Evolutionary conservation across 2,888 invertebrate species (phyloP).

Genomic region (Terebella lapidaria): DNA sequence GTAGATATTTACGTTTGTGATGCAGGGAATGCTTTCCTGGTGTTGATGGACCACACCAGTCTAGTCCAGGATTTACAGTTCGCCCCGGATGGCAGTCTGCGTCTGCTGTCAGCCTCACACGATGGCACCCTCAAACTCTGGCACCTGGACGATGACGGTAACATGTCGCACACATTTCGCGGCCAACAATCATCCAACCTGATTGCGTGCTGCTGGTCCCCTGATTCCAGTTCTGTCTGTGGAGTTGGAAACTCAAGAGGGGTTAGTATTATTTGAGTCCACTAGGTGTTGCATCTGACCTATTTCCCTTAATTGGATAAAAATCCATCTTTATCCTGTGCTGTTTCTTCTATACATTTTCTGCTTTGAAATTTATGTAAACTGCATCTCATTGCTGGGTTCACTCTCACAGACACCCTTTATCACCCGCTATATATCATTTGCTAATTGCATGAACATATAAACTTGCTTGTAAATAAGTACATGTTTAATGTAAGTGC

Average conservation of each 20-base stretch:
- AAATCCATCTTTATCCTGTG: too few species aligned
- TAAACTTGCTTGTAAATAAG: too few species aligned
- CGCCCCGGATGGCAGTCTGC: conserved; percentile 54
- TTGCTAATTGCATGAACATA: too few species aligned
- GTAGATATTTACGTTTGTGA: conserved; percentile 8
- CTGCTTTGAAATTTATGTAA: too few species aligned
- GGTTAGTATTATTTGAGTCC: conserved; percentile 23
- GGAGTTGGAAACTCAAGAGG: conserved; percentile 40
- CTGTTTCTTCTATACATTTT: too few species aligned
- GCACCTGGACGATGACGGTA: conserved; percentile 57
- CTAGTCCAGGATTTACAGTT: conserved; percentile 55
- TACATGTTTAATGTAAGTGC: too few species aligned
- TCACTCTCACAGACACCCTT: too few species aligned
- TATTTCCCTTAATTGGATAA: too few species aligned
- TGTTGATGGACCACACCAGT: conserved; percentile 55
- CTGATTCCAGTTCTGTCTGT: conserved; percentile 47
- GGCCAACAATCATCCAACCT: conserved; percentile 46
- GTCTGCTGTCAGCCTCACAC: conserved; percentile 55
- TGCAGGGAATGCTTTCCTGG: conserved; percentile 51
- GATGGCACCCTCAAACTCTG: conserved; percentile 58
- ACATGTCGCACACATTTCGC: conserved; percentile 56
- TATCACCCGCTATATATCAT: too few species aligned
- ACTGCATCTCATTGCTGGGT: too few species aligned
- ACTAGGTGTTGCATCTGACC: too few species aligned
- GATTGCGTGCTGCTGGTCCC: conserved; percentile 56